Evolutionary conservation across 2,797 vertebrate genomes (phyloP), one percentile per base, ranked within the genome.

Genomic region (Craterocephalus amniculus): DNA sequence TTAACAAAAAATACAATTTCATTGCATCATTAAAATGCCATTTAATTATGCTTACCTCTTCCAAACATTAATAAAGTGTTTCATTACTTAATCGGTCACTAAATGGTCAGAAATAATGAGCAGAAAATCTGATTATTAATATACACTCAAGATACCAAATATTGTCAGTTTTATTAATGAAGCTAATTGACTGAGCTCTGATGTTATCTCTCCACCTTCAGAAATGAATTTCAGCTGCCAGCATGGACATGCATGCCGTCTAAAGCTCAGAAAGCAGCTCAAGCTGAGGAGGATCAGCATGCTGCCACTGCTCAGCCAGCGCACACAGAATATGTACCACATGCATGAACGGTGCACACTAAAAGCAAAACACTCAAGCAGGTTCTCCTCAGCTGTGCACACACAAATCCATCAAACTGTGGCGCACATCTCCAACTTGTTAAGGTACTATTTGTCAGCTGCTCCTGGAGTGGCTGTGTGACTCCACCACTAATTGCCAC

Each of bases 401-500:
- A 90, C 84, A 86, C 79, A 80, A 79, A 92, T 87, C 84, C 86
- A 89, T 91, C 87, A 90, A 85, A 81, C 72, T 59, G 85, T 52
- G 76, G 78, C 75, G 87, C 77, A 86, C 83, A 88, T 91, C 90
- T 90, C 88, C 40, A 84, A 91, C 88, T 90, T 93, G 91, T 94
- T 91, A 91, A 88, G 89, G 95, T 94, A 94, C 93, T 95, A 94
- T 97, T 96, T 96, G 95, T 96, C 95, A 97, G 95, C 94, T 94
- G 93, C 94, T 96, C 95, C 95, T 94, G 95, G 95, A 97, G 96
- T 95, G 94, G 93, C 95, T 95, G 93, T 95, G 95, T 95, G 96
- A 96, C 95, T 97, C 95, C 90, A 80, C 88, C 93, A 88, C 95
- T 99, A 97, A 97, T 98, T 98, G 96, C 96, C 95, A 96, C 94